Evolutionary conservation across 2,113 vertebrate genomes (phyloP).

Genomic region (Anseranas semipalmata): DNA sequence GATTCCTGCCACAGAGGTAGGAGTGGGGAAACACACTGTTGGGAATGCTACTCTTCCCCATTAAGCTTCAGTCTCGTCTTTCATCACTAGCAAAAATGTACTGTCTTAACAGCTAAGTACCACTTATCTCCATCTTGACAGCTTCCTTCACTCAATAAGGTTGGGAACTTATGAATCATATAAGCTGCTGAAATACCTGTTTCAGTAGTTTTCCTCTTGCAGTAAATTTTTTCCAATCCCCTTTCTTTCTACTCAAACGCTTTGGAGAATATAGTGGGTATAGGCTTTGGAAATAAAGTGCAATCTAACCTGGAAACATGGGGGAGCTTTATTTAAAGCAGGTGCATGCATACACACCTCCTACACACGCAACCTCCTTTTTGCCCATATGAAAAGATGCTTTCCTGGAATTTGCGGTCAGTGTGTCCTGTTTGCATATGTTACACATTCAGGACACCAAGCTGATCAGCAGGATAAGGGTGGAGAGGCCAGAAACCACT

Average conservation of each 20-base stretch:
- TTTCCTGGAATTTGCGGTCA: background rate
- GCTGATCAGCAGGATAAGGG: background rate
- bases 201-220: background rate
- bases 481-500: background rate
- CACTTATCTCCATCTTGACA: background rate
- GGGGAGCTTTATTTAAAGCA: background rate
- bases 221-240: background rate
- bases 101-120: background rate
- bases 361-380: background rate
- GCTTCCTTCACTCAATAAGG: background rate
- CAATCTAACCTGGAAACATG: background rate
- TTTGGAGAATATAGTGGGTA: background rate
- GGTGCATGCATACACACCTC: background rate
- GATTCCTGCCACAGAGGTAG: background rate
- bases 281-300: background rate
- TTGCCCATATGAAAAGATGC: background rate
- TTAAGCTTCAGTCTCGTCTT: background rate
- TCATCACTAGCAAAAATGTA: background rate
- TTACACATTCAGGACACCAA: background rate
- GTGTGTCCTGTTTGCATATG: fast-evolving
- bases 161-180: background rate
- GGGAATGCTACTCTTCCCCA: background rate
- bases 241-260: background rate
- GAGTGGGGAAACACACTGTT: background rate
- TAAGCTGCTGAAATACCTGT: background rate